These are phyloP conservation scores for Chironomus tepperi DNA, from an alignment of 1,140 invertebrate genomes.

Conservation along the genomic window DNA sequence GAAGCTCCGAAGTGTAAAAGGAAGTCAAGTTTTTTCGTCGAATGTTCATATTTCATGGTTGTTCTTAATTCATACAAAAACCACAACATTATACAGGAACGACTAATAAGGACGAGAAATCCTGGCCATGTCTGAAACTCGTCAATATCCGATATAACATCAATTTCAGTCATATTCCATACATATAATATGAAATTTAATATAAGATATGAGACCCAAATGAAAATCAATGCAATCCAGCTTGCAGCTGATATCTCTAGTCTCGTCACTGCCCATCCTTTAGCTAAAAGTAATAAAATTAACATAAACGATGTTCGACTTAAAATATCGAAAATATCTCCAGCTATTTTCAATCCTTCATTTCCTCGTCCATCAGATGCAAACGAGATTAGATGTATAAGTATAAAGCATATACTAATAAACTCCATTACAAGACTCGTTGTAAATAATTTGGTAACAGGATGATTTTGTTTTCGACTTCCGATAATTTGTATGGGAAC, in stretches of 20 bases:
- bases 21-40: conserved; percentile 83
- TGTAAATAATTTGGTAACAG: conserved; percentile 85
- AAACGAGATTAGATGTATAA: conserved; percentile 84
- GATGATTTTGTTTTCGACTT: conserved; percentile 74
- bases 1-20: conserved; percentile 94
- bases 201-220: conserved; percentile 86
- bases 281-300: conserved; percentile 83
- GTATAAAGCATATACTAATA: conserved; percentile 72
- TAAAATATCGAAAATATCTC: conserved; percentile 85
- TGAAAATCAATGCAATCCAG: conserved; percentile 64
- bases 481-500: conserved; percentile 86
- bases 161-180: conserved; percentile 93
- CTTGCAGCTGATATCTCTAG: conserved; percentile 73
- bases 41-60: conserved; percentile 88
- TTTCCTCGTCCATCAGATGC: conserved; percentile 81
- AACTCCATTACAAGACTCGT: conserved; percentile 77
- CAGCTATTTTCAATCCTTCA: conserved; percentile 66
- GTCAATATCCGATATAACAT: conserved; percentile 92
- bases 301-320: conserved; percentile 90
- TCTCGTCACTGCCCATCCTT: conserved; percentile 93
- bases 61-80: conserved; percentile 86
- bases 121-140: conserved; percentile 96
- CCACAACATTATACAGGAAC: conserved; percentile 84
- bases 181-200: conserved; percentile 88
- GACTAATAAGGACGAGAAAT: conserved; percentile 72